Evolutionary conservation across 37 sponge, comb jelly and placozoan genomes (phyloP), one percentile per base, ranked within the genome.

Genomic region (Chondrosia reniformis): DNA sequence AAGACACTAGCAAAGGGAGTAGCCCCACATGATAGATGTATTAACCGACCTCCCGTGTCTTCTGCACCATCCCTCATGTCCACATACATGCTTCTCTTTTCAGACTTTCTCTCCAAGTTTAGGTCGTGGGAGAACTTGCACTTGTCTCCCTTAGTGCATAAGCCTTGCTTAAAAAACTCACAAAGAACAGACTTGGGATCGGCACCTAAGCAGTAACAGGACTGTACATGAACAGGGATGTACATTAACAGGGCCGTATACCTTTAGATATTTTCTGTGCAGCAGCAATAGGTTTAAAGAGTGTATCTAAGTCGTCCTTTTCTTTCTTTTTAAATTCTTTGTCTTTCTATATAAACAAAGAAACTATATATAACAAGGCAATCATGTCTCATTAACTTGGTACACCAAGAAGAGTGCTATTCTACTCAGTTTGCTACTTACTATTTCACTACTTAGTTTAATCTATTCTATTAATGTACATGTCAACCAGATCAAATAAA

Each of bases 101-200:
- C 99, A 5, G 89, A 37, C 58, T 91, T 93, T 0, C 78, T 76
- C 76, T 96, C 97, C 71, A 95, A 78, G 7, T 89, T 69, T 37
- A 93, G 89, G 63, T 98, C 99, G 67, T 98, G 99, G 25, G 99
- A 98, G 83, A 98, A 98, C 84, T 98, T 98, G 63, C 99, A 98
- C 84, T 95, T 98, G 85, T 93, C 94, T 42, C 99, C 99, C 67
- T 98, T 98, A 38, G 72, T 84, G 49, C 99, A 98, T 46, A 79
- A 75, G 40, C 99, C 99, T 65, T 98, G 96, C 69, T 88, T 93
- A 81, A 87, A 98, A 80, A 98, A 98, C 34, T 88, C 87, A 79
- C 99, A 98, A 27, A 98, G 79, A 1, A 98, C 92, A 27, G 94
- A 93, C 76, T 95, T 98, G 4, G 99, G 99, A 40, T 98, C 99